A percentile compares a stretch with the other conserved stretches of the same genome.
Conservation (phyloP, 1,140 invertebrate species). For the Steinernema feltiae region DNA sequence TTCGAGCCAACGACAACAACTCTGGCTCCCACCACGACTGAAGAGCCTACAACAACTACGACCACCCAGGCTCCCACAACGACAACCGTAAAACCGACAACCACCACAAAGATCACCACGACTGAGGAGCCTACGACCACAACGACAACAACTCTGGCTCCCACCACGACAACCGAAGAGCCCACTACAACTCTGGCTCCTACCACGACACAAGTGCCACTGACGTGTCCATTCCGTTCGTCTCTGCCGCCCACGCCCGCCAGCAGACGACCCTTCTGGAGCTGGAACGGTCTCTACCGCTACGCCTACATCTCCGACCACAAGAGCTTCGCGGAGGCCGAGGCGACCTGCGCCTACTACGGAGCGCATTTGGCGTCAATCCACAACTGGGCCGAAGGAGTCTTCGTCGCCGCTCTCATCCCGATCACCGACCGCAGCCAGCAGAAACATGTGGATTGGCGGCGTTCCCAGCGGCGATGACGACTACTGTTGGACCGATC, state of each 20-base stretch:
- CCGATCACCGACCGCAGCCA: neutral
- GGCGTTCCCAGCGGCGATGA: neutral
- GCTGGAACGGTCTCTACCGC: neutral
- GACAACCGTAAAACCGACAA: neutral
- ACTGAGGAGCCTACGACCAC: neutral
- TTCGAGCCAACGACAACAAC: neutral
- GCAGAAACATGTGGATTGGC: neutral
- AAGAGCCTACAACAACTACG: neutral
- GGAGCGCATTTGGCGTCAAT: neutral
- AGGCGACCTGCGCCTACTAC: neutral
- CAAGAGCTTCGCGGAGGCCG: neutral
- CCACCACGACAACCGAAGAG: too few species aligned
- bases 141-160: too few species aligned
- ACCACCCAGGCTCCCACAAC: too few species aligned
- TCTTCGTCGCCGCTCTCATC: neutral
- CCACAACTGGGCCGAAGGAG: neutral
- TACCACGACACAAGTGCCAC: neutral
- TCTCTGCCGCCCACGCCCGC: neutral
- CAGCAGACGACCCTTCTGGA: neutral
- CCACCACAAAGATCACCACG: neutral
- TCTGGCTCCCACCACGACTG: neutral
- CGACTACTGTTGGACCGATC: neutral
- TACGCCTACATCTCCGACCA: neutral
- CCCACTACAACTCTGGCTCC: too few species aligned
- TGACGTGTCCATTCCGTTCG: neutral